Evolutionary conservation across 2,888 invertebrate genomes (phyloP), one percentile per base, ranked within the genome.

Genomic region (Allolobophora icterica): DNA sequence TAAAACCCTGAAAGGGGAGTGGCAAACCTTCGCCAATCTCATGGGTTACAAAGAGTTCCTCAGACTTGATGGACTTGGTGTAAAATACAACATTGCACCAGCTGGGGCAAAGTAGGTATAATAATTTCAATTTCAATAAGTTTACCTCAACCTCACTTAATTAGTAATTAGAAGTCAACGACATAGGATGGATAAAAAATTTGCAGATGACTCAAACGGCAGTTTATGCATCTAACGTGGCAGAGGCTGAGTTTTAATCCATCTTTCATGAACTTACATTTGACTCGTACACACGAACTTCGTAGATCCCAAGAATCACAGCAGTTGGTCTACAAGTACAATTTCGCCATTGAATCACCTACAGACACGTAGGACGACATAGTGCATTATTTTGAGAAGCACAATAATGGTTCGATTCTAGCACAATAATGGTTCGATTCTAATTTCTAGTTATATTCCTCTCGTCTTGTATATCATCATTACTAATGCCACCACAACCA

Each of bases 21-120:
- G 94, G 94, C 92, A 92, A 40, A 91, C 91, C 21, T 95, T 95
- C 93, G 94, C 94, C 34, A 93, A 93, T 91, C 92, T 93, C 13
- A 91, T 95, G 21, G 94, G 94, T 1, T 92, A 93, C 91, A 93
- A 93, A 91, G 95, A 95, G 91, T 92, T 95, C 89, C 42, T 83
- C 30, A 92, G 94, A 45, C 92, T 95, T 90, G 94, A 94, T 92
- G 52, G 91, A 17, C 91, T 93, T 90, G 92, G 93, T 21, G 93
- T 94, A 35, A 91, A 93, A 0, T 95, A 94, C 91, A 93, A 94
- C 90, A 91, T 95, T 15, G 94, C 94, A 11, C 94, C 94, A 19
- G 94, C 95, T 33, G 94, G 94, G 15, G 94, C 94, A n/a, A 93
- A 92, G 93, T 94, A 90, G 19, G 89, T 35, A 87, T 71, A 71